Base-by-base conservation (phyloP, 37 sponge, comb jelly and placozoan species). In the Cliona cf. orientalis region DNA sequence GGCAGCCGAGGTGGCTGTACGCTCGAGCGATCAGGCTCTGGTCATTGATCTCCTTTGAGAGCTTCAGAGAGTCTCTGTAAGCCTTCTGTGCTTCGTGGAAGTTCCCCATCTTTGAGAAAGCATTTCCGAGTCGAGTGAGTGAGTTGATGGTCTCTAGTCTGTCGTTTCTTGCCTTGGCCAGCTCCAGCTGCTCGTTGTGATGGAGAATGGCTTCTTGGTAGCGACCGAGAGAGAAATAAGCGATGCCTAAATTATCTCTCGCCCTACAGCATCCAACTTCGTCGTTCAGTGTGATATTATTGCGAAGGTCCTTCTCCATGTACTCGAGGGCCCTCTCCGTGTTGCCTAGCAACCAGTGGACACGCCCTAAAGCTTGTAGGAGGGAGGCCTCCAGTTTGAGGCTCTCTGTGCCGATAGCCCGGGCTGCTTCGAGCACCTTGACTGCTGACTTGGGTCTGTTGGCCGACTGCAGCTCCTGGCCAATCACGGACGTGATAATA, bases 351-450 rank as follows among this genome's bases (percentile, higher is more conserved):
- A 71, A 34, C 99, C 99, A 98, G 71, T 96, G 81, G 0, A 92
- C 93, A 23, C 97, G 76, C 1, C 95, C 97, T 0, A 98, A 93
- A 5, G 97, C 95, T 70, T 92, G 91, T 58, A 91, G 75, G 23
- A 98, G 85, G 21, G 97, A 94, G 0, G 94, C 92, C 49, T 94
- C 92, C 58, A 98, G 83, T 37, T 88, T 91, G 40, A 69, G 42
- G 69, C 96, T 98, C 53, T 98, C 97, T n/a, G 99, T 94, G 21
- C 92, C 91, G 37, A 98, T 91, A 19, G 58, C 53, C 25, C 86
- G 74, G 56, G 99, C 99, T 25, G 92, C 76, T 66, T 90, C 84
- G 53, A 98, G 78, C 11, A 98, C 88, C 36, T 62, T 70, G n/a
- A 98, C 70, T 5, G 99, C 94, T 69, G 74, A 44, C 38, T 80